Evolutionary conservation across 2,888 invertebrate species (phyloP).

Genomic region (Crossocerus cetratus): DNA sequence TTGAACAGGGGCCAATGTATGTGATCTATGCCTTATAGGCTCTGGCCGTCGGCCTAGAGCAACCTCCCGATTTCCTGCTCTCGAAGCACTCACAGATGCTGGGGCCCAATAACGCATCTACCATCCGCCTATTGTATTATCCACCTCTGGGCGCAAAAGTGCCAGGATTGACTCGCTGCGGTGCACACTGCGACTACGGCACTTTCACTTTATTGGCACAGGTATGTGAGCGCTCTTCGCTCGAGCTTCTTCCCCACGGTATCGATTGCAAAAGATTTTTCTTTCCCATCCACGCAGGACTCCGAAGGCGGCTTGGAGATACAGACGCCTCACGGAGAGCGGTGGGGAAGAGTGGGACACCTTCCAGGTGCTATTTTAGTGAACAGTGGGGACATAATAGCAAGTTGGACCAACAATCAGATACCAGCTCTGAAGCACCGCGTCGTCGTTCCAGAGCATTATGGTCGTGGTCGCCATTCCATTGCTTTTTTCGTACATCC

Average conservation of each 20-base stretch:
- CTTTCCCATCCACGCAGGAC: conserved; percentile 78
- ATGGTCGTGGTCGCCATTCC: conserved; percentile 84
- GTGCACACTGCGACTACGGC: conserved; percentile 86
- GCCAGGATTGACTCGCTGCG: conserved; percentile 81
- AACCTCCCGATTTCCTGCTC: conserved; percentile 81
- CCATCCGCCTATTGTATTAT: conserved; percentile 85
- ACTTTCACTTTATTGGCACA: conserved; percentile 85
- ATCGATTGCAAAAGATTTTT: background rate
- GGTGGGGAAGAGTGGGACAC: conserved; percentile 87
- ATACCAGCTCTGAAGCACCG: conserved; percentile 86
- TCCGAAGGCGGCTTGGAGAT: conserved; percentile 87
- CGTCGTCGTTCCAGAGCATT: conserved; percentile 84
- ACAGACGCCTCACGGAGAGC: conserved; percentile 81
- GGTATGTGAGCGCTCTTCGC: conserved; percentile 53
- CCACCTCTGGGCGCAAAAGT: conserved; percentile 79
- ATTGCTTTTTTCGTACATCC: conserved; percentile 89
- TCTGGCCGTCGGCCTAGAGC: conserved; percentile 78
- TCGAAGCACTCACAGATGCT: conserved; percentile 84
- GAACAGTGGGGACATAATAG: conserved; percentile 86
- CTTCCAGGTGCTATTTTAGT: conserved; percentile 87
- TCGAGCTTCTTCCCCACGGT: background rate
- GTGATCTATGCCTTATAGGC: conserved; percentile 65
- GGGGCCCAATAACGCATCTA: conserved; percentile 82
- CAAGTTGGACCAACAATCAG: conserved; percentile 85
- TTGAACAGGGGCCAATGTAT: conserved; percentile 41